These are phyloP conservation scores for Odontomyia ornata DNA, from an alignment of 2,888 invertebrate species.

Conservation along the genomic window DNA sequence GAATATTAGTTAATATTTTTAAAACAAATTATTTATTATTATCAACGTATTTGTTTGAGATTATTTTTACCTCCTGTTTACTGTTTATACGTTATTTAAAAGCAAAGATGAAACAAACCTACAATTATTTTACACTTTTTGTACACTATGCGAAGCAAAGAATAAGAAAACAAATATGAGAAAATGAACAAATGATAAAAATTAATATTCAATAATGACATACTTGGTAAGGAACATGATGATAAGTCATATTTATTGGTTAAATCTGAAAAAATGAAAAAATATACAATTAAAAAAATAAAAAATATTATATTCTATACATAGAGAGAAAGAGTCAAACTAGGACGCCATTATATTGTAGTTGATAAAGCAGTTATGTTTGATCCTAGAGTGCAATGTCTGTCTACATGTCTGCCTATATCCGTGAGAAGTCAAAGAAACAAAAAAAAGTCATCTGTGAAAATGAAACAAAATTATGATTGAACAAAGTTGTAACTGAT, in stretches of 20 bases:
- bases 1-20: slow-evolving; percentile 58
- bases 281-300: too few relatives aligned
- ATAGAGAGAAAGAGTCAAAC: slow-evolving; percentile 25
- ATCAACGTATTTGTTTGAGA: slow-evolving; percentile 24
- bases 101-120: background rate
- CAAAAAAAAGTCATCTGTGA: slow-evolving; percentile 26
- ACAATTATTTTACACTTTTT: slow-evolving; percentile 39
- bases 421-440: background rate
- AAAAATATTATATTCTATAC: slow-evolving; percentile 37
- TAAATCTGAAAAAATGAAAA: slow-evolving; percentile 7
- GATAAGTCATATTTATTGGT: slow-evolving; percentile 34
- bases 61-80: slow-evolving; percentile 40
- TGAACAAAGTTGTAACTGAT: slow-evolving; percentile 7
- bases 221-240: slow-evolving; percentile 21
- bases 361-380: slow-evolving; percentile 32
- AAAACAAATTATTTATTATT: slow-evolving; percentile 34
- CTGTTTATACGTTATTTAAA: slow-evolving; percentile 29
- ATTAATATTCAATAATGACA: slow-evolving; percentile 42
- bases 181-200: background rate
- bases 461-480: background rate
- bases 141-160: slow-evolving; percentile 34
- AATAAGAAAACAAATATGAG: background rate
- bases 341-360: slow-evolving; percentile 36
- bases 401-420: slow-evolving; percentile 36
- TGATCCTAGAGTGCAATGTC: slow-evolving; percentile 23